Evolutionary conservation across 2,888 invertebrate genomes (phyloP).

Genomic region (Bruchidius siliquastri): DNA sequence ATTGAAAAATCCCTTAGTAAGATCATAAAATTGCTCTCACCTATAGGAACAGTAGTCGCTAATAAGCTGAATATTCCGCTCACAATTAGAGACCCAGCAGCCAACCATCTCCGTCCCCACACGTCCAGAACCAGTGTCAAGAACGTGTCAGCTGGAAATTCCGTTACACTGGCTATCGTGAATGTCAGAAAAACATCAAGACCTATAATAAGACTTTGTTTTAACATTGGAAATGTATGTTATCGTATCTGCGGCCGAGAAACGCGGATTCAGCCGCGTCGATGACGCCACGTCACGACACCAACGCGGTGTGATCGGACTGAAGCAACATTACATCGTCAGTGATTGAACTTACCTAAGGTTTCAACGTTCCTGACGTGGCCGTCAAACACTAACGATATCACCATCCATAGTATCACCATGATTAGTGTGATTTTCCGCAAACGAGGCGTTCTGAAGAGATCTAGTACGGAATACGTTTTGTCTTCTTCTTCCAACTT

Average conservation of each 20-base stretch:
- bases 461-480: slow-evolving; percentile 73
- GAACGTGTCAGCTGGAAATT: slow-evolving; percentile 79
- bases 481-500: slow-evolving; percentile 67
- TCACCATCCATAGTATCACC: slow-evolving; percentile 85
- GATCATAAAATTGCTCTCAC: too few species aligned
- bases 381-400: slow-evolving; percentile 81
- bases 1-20: too few species aligned
- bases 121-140: slow-evolving; percentile 71
- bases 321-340: too few species aligned
- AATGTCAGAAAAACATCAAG: slow-evolving; percentile 80
- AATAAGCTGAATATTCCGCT: slow-evolving; percentile 77
- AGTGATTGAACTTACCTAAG: slow-evolving; percentile 51
- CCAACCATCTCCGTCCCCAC: slow-evolving; percentile 82
- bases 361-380: slow-evolving; percentile 85
- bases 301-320: too few species aligned
- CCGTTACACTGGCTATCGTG: slow-evolving; percentile 77
- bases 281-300: too few species aligned
- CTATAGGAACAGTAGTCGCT: slow-evolving; percentile 69
- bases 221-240: neutral
- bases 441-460: slow-evolving; percentile 74
- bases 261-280: too few species aligned
- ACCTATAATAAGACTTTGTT: slow-evolving; percentile 49
- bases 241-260: too few species aligned
- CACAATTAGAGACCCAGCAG: slow-evolving; percentile 74
- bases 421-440: slow-evolving; percentile 72